Evolutionary conservation across 2,797 vertebrate genomes (phyloP).

Genomic region (Scomberomorus guttatus): DNA sequence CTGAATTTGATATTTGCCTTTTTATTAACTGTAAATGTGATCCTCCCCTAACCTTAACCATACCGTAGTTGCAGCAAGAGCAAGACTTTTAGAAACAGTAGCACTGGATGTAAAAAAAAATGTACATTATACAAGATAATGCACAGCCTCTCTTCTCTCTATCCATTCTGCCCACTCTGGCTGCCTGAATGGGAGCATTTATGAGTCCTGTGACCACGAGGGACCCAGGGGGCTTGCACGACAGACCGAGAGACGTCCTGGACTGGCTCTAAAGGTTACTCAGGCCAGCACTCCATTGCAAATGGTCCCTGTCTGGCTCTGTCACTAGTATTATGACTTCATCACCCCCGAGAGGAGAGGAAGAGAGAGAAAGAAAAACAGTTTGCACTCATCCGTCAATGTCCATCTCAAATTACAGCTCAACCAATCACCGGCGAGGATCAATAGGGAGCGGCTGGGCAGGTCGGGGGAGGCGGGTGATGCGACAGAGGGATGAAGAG

Average conservation of each 20-base stretch:
- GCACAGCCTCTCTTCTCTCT: slow-evolving; percentile 14
- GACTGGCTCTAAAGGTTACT: slow-evolving; percentile 84
- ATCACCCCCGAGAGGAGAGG: slow-evolving; percentile 82
- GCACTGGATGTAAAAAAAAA: not conserved
- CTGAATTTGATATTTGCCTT: not conserved
- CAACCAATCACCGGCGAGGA: slow-evolving; percentile 90
- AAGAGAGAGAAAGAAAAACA: slow-evolving; percentile 86
- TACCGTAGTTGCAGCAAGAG: not conserved
- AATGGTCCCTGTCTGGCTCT: slow-evolving; percentile 82
- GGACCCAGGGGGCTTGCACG: slow-evolving; percentile 50
- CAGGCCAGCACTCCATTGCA: slow-evolving; percentile 75
- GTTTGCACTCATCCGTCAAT: slow-evolving; percentile 89
- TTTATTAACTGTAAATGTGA: not conserved
- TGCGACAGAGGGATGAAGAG: slow-evolving; percentile 79
- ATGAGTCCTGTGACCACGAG: slow-evolving; percentile 70
- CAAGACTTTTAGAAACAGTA: not conserved
- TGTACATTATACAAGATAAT: not conserved
- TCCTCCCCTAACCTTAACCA: not conserved
- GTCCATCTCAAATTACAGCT: slow-evolving; percentile 89
- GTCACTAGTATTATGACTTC: slow-evolving; percentile 87
- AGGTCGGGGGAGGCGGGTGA: slow-evolving; percentile 73
- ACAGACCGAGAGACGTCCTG: slow-evolving; percentile 71
- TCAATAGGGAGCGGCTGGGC: slow-evolving; percentile 90
- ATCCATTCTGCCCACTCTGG: slow-evolving; percentile 21
- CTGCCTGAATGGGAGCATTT: slow-evolving; percentile 67